Base-by-base conservation (phyloP, 2,797 vertebrate genomes). In the Staurois parvus region DNA sequence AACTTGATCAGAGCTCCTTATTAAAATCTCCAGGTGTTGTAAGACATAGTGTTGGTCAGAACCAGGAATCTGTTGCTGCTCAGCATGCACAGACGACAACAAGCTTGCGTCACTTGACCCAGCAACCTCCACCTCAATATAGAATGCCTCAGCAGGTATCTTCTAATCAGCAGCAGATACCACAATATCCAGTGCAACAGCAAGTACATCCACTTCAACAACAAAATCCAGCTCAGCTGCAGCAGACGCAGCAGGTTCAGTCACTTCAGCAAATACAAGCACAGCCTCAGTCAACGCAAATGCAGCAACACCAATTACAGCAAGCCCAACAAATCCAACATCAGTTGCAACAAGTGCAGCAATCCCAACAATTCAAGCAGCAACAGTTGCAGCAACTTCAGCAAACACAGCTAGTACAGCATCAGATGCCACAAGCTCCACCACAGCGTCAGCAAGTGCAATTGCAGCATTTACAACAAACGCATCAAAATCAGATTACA, bases 381-480 rank as follows among this genome's bases (percentile, higher is more conserved):
- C 70, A 56, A 13, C 69, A 59, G 21, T 59, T 74, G 30, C 70
- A 73, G 0, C 1, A 0, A 87, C 95, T 96, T 81, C 86, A 87
- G 62, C 78, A 90, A 26, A n/a, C 52, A 8, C 52, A 59, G 52
- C 19, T 59, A 59, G 52, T 59, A 10, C 52, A 79, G n/a, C 70
- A 73, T 0, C 1, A 0, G 87, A 95, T 96, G 81, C 83, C 85
- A 42, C 78, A 90, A 24, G 8, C 68, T 69, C 96, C 96, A 85
- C 95, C 95, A 88, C 93, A 95, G 87, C 88, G 88, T 77, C 90
- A 89, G 21, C 72, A 69, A 56, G 32, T 72, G 4, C 83, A 90
- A 62, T 19, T 56, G 72, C 95, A 96, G 80, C 95, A 95, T 89
- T 93, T 95, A 87, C 88, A 89, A 79, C 89, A 89, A 64, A 96